Conservation (phyloP, 30 jellyfish, hydroid and myxozoan species). For the Cassiopea andromeda region DNA sequence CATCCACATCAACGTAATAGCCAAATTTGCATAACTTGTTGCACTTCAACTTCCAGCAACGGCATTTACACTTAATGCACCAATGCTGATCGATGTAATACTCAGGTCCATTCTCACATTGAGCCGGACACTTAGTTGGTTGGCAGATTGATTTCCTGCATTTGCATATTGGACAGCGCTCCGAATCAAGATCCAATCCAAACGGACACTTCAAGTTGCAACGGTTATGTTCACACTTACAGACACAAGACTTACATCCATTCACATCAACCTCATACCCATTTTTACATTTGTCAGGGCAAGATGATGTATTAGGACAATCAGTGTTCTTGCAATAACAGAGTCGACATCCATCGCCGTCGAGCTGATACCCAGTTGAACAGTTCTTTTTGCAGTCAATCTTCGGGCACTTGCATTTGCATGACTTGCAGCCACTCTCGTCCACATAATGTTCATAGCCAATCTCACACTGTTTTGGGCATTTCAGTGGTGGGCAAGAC, state of each 20-base stretch:
- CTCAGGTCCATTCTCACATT: neutral
- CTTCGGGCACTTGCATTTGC: neutral
- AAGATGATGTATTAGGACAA: neutral
- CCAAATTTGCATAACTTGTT: neutral
- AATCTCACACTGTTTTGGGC: neutral
- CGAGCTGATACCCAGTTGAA: neutral
- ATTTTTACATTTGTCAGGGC: neutral
- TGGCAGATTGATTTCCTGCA: neutral
- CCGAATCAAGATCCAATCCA: neutral
- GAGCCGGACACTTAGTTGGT: neutral
- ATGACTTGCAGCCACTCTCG: neutral
- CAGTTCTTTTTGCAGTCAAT: neutral
- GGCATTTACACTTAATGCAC: constrained; percentile 4
- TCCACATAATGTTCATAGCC: neutral
- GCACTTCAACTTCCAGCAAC: neutral
- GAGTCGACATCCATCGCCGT: neutral
- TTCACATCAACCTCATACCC: neutral
- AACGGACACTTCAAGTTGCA: neutral
- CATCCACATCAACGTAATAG: neutral
- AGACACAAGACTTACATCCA: neutral
- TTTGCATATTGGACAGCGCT: neutral
- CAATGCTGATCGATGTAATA: neutral
- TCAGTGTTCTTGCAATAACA: neutral
- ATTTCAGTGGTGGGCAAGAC: neutral
- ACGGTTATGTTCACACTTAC: neutral